Evolutionary conservation across 2,888 invertebrate species (phyloP).

Genomic region (Protula sp.): DNA sequence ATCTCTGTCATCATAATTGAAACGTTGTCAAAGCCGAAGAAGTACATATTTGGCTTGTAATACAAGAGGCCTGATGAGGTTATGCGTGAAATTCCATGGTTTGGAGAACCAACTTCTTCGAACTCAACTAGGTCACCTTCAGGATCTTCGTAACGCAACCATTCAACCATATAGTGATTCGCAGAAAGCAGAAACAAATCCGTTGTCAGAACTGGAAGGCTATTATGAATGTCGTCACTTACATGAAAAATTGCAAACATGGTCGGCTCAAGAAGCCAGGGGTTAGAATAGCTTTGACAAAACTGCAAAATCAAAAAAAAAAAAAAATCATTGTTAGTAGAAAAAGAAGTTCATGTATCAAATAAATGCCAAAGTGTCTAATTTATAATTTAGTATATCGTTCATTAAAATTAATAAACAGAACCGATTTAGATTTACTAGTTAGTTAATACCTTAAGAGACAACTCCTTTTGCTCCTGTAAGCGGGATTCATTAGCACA

Average conservation of each 20-base stretch:
- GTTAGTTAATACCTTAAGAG: too few relatives aligned
- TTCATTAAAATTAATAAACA: too few relatives aligned
- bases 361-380: too few relatives aligned
- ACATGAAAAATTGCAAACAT: not conserved
- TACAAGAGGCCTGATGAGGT: not conserved
- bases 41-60: not conserved
- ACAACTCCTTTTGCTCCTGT: too few relatives aligned
- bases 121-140: not conserved
- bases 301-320: too few relatives aligned
- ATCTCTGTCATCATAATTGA: not conserved
- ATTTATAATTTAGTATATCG: too few relatives aligned
- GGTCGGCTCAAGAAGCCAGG: too few relatives aligned
- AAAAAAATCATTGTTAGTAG: too few relatives aligned
- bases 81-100: not conserved
- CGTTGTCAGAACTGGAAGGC: not conserved
- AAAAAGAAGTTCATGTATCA: too few relatives aligned
- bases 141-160: not conserved
- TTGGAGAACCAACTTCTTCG: not conserved
- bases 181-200: not conserved
- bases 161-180: not conserved
- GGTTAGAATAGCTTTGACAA: too few relatives aligned
- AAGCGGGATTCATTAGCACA: too few relatives aligned
- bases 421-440: too few relatives aligned
- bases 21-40: not conserved
- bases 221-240: not conserved